phyloP scores from a whole-genome alignment of 2,113 vertebrate species.

The Paralichthys olivaceus region DNA sequence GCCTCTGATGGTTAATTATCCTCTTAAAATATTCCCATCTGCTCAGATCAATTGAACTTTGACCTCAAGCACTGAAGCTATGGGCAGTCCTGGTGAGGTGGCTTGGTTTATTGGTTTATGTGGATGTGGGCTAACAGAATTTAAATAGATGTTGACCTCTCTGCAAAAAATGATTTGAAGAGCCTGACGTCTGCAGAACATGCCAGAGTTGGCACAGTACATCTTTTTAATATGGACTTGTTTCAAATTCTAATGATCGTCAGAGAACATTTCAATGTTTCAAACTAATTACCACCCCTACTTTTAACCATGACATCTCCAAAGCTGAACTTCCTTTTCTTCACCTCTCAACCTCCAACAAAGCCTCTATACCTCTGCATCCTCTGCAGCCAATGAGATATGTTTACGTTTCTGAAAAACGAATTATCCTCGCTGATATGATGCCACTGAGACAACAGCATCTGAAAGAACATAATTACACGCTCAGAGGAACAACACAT shows the following conservation, averaged over 20 bases:
- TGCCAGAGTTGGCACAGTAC: too few relatives aligned
- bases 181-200: too few relatives aligned
- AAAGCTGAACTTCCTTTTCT: neutral
- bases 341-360: neutral
- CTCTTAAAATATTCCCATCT: constrained; percentile 1
- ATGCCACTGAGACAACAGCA: constrained; percentile 19
- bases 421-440: constrained; percentile 17
- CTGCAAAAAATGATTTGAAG: too few relatives aligned
- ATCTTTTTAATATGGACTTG: too few relatives aligned
- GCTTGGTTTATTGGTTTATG: neutral
- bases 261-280: too few relatives aligned
- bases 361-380: neutral
- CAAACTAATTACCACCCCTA: too few relatives aligned
- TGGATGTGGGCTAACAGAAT: neutral
- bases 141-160: too few relatives aligned
- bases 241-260: too few relatives aligned
- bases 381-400: constrained; percentile 13
- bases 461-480: constrained; percentile 53
- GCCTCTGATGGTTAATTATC: neutral
- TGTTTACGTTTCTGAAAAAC: neutral
- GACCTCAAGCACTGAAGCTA: neutral
- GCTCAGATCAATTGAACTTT: constrained; percentile 29
- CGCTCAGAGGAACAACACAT: constrained; percentile 46
- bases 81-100: too few relatives aligned
- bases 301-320: too few relatives aligned